Conservation (phyloP, 1,140 invertebrate species). For the Zaprionus ghesquierei region DNA sequence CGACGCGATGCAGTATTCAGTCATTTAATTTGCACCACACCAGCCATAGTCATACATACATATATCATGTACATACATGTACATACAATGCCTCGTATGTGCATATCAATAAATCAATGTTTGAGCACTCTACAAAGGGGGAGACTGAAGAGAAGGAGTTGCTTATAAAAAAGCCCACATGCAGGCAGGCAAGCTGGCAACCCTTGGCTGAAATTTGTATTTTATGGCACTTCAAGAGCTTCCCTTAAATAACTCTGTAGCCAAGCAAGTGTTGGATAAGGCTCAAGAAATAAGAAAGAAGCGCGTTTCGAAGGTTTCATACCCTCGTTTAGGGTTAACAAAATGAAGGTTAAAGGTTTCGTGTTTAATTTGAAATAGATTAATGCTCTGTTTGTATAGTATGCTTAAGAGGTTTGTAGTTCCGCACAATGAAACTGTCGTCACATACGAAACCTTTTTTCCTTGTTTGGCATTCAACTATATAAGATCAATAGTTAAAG, state of each 20-base stretch:
- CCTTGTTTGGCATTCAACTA: slow-evolving; percentile 15
- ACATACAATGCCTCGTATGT: slow-evolving; percentile 40
- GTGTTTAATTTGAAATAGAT: too few relatives aligned
- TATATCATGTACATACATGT: not conserved
- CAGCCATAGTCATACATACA: not conserved
- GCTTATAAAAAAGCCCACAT: slow-evolving; percentile 35
- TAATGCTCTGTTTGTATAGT: too few relatives aligned
- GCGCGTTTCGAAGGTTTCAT: too few relatives aligned
- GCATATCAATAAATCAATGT: slow-evolving; percentile 76
- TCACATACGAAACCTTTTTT: too few relatives aligned
- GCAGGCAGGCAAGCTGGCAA: slow-evolving; percentile 18
- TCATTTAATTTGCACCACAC: slow-evolving; percentile 25
- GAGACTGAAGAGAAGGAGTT: slow-evolving; percentile 33
- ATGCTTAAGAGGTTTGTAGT: too few relatives aligned
- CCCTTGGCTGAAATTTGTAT: slow-evolving; percentile 47
- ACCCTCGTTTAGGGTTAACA: too few relatives aligned
- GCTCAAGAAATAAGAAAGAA: too few relatives aligned
- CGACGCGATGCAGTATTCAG: not conserved
- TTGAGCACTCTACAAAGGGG: slow-evolving; percentile 32
- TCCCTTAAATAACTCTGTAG: not conserved
- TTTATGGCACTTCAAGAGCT: slow-evolving; percentile 53
- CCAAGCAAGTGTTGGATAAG: too few relatives aligned
- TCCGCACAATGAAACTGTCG: too few relatives aligned
- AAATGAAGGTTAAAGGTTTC: too few relatives aligned
- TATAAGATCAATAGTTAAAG: slow-evolving; percentile 1